A percentile compares a stretch with the other conserved stretches of the same genome.
phyloP scores from a whole-genome alignment of 2,888 invertebrate species.

The Unio delphinus region DNA sequence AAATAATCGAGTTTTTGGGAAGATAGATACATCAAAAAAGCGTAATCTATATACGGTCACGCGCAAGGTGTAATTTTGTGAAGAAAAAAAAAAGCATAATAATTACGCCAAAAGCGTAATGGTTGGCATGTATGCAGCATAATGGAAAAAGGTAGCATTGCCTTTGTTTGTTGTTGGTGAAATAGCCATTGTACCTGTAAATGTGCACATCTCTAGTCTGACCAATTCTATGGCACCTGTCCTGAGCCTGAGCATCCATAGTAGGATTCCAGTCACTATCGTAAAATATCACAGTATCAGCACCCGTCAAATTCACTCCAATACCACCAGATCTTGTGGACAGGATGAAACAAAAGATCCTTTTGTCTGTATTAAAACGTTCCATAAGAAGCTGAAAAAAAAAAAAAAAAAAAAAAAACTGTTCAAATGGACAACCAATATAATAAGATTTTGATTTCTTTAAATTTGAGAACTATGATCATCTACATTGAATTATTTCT shows the following conservation, averaged over 20 bases:
- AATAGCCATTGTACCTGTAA: conserved; percentile 77
- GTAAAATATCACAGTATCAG: conserved; percentile 99
- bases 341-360: conserved; percentile 97
- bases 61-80: no score
- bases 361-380: conserved; percentile 93
- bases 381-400: conserved; percentile 86
- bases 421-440: no score
- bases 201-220: conserved; percentile 99
- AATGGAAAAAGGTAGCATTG: no score
- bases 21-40: no score
- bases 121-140: no score
- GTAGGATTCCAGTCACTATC: conserved; percentile 99
- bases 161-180: no score
- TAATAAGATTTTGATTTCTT: background rate
- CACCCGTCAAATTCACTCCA: conserved; percentile 98
- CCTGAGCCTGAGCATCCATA: conserved; percentile 93
- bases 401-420: conserved; percentile 1
- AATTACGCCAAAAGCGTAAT: no score
- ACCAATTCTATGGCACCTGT: conserved; percentile 94
- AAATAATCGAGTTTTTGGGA: no score
- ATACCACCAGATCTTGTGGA: conserved; percentile 98
- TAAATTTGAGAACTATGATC: no score
- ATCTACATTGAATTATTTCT: no score
- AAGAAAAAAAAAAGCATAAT: no score
- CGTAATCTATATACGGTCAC: no score